Evolutionary conservation across 1,140 invertebrate species (phyloP), one percentile per base, ranked within the genome.

Genomic region (Chelonus insularis): DNA sequence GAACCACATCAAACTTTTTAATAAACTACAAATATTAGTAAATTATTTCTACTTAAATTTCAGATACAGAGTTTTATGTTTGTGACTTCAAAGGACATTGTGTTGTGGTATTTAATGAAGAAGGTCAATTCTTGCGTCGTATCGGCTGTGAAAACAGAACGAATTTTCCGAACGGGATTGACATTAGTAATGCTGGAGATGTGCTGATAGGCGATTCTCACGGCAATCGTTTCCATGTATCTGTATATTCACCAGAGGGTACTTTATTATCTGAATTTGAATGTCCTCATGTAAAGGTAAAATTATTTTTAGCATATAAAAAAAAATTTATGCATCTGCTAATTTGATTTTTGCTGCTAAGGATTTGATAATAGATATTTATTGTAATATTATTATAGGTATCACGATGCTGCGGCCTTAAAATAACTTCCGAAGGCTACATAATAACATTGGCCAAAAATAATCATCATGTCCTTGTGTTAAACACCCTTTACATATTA

Each of bases 1-100:
- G n/a, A n/a, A n/a, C n/a, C n/a, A n/a, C n/a, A n/a, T n/a, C n/a
- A n/a, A n/a, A n/a, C n/a, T n/a, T n/a, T n/a, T n/a, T n/a, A n/a
- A n/a, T n/a, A n/a, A n/a, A n/a, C n/a, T 5, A 14, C 6, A 16
- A 47, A 34, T 45, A 43, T 52, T 50, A 62, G 25, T 36, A 11
- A 12, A 14, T n/a, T n/a, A n/a, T n/a, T n/a, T n/a, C 32, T 45
- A 16, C 0, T 18, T 34, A 58, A 41, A 66, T 83, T 84, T 50
- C 72, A 93, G 92, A 91, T 62, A 94, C 94, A 72, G 94, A 97
- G 78, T 97, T 94, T 82, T 98, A 94, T 82, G 94, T 98, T 20
- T 98, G 96, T 78, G 96, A 98, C 80, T 98, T 97, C 78, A 98
- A 98, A 82, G 95, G 95, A 56, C 96, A 98, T 79, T 97, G 95